These are phyloP conservation scores for Pluvianellus socialis DNA, from an alignment of 2,113 vertebrate species.

Conservation along the genomic window DNA sequence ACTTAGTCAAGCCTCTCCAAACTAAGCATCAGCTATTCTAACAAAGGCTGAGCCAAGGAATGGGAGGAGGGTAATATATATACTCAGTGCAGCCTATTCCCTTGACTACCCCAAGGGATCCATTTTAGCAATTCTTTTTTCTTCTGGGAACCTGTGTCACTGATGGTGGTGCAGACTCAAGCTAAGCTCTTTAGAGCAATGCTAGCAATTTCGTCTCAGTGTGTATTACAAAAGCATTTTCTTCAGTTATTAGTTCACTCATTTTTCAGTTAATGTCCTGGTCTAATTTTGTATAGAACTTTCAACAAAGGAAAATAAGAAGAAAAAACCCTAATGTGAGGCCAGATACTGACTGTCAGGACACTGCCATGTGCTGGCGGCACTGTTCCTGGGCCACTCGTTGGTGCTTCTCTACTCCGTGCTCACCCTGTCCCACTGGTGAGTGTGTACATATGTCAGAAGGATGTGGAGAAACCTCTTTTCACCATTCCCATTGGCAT, in stretches of 20 bases:
- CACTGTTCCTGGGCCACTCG: rapidly evolving
- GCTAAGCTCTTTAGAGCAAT: background rate
- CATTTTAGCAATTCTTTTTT: background rate
- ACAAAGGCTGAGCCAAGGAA: background rate
- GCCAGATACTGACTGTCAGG: background rate
- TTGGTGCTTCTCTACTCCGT: background rate
- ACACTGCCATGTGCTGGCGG: too few species aligned
- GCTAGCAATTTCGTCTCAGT: background rate
- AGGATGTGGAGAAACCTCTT: background rate
- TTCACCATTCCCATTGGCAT: background rate
- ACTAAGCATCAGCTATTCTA: background rate
- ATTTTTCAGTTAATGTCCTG: background rate
- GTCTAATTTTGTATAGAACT: background rate
- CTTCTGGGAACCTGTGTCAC: background rate
- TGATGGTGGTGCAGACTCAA: background rate
- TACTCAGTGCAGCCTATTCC: background rate
- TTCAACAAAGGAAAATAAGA: background rate
- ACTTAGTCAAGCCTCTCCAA: background rate
- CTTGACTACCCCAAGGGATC: background rate
- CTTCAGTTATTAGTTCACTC: background rate
- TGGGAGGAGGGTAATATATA: background rate
- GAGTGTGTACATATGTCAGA: rapidly evolving
- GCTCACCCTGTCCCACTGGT: background rate
- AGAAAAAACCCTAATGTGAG: background rate
- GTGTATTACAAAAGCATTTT: background rate